Evolutionary conservation across 2,797 vertebrate species (phyloP).

Genomic region (Brachymystax lenok): DNA sequence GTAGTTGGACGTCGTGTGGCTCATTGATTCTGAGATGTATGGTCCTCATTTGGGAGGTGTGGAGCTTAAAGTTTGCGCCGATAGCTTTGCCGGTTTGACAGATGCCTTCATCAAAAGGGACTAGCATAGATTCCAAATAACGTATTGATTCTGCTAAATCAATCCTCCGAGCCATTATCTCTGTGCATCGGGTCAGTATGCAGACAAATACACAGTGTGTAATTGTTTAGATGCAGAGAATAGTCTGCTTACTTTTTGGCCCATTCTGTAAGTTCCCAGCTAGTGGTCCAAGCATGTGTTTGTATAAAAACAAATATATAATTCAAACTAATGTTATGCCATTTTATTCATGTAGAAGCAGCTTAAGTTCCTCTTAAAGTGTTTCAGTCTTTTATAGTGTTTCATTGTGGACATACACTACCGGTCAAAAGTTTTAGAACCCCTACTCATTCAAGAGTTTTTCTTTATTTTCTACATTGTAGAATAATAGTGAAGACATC

Average conservation of each 20-base stretch:
- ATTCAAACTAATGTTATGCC: neutral
- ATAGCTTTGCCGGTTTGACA: neutral
- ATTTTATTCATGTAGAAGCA: neutral
- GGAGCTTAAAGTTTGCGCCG: neutral
- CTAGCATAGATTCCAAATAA: neutral
- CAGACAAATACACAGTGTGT: neutral
- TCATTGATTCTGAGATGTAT: constrained; percentile 3
- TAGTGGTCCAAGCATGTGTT: neutral
- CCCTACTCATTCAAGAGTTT: no score
- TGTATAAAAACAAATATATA: neutral
- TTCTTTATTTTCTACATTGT: no score
- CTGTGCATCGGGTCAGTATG: neutral
- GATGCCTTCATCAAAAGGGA: constrained; percentile 3
- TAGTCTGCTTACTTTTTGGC: neutral
- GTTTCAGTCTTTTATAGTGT: no score
- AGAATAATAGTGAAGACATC: no score
- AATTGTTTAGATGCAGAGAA: no score
- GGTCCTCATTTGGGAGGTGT: neutral
- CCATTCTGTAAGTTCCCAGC: neutral
- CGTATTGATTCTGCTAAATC: neutral
- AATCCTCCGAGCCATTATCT: neutral
- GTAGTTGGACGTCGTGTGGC: neutral
- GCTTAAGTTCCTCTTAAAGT: neutral
- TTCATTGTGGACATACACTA: no score
- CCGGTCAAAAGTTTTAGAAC: no score